Evolutionary conservation across 2,113 vertebrate species (phyloP), one percentile per base, ranked within the genome.

Genomic region (Sturnira hondurensis): DNA sequence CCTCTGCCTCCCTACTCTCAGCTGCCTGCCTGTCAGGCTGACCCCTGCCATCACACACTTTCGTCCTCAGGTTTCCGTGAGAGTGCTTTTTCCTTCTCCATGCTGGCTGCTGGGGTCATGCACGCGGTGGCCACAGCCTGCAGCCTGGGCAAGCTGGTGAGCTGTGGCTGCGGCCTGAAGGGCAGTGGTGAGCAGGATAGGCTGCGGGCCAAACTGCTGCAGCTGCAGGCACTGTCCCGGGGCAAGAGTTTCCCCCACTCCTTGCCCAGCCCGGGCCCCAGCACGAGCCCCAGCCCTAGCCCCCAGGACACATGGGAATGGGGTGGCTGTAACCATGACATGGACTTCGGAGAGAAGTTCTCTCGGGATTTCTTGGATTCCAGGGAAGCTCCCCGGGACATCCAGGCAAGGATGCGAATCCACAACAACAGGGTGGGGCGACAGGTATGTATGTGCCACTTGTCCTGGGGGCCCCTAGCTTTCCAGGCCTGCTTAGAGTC

Each of bases 291-390:
- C 41, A 98, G 98, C 65, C 98, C 98, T n/a, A 97, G 99, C 41
- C 98, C 99, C 89, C 99, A 99, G 98, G 99, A 99, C 96, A 99
- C 99, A 41, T 99, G 99, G 99, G 99, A 99, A 98, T 99, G 99
- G 99, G 99, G 99, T 26, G 99, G 99, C 94, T 99, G 99, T 97
- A 99, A 99, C 92, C 99, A 99, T 13, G 99, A 99, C 89, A 98
- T 99, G 90, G 98, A 98, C 77, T 99, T 99, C 81, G 99, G 99
- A 58, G 99, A 99, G 91, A 99, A 99, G 96, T 99, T 99, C 97
- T 99, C 99, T 97, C 98, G 99, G 54, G 99, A 99, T 95, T 99
- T 99, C 98, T 98, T 99, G 67, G 99, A 99, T 98, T 99, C 99
- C 91, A 98, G 99, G 17, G 99, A 99, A 81, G 99, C 99, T 91